Evolutionary conservation across 2,888 invertebrate species (phyloP), one percentile per base, ranked within the genome.

Genomic region (Troides helena): DNA sequence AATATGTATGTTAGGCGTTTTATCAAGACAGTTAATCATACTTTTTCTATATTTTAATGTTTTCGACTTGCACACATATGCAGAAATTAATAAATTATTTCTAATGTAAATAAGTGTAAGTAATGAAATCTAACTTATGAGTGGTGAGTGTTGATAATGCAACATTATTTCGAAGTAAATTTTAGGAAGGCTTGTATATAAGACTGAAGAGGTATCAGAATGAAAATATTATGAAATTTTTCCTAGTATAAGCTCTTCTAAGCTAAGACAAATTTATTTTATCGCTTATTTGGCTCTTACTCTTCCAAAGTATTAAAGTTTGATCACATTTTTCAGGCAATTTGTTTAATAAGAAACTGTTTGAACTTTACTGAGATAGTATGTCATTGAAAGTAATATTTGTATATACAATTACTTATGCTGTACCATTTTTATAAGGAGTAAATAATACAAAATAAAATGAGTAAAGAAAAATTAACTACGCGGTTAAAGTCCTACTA

Each of bases 251-350:
- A 53, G 53, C 53, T 53, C 53, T 53, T 53, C 6, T 53, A n/a
- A 53, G n/a, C 7, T n/a, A 53, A 46, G 53, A 18, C n/a, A n/a
- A 53, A 53, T 53, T 53, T 53, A 6, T 53, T 53, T n/a, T 53
- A 53, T 12, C 53, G 53, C 53, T 53, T n/a, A 53, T 53, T 53
- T 53, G 5, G 53, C 53, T 50, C 53, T 53, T 53, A 53, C 53
- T 53, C 6, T 53, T n/a, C 53, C 53, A 53, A 53, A 53, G 53
- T n/a, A n/a, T 53, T 53, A 18, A 53, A 53, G 53, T 58, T 58
- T 58, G 58, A 25, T 25, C 23, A 58, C 18, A 58, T 58, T 14
- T 25, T 25, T 58, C 6, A 58, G 25, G 7, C 58, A 25, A 58
- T 58, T 58, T 58, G 10, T 25, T 25, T 10, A 14, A 58, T 25